Conservation (phyloP, 2,888 invertebrate species). For the Andrena haemorrhoa region DNA sequence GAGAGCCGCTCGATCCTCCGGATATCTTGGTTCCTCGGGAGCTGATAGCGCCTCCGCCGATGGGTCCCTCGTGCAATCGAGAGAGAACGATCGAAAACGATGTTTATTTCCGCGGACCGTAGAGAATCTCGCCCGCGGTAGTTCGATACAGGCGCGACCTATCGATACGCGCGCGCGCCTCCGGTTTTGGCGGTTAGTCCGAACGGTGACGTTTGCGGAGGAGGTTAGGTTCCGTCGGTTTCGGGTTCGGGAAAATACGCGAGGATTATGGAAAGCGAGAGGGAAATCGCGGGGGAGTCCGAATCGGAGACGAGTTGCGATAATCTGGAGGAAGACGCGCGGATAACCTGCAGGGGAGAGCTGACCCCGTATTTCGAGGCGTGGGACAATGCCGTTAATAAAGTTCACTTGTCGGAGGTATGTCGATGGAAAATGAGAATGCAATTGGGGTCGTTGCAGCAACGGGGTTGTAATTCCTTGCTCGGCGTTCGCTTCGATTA, state of each 20-base stretch:
- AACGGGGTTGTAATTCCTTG: neutral
- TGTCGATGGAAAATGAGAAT: neutral
- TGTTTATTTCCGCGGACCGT: neutral
- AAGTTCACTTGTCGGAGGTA: constrained; percentile 56
- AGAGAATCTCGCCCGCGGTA: too few relatives aligned
- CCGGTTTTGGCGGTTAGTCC: constrained; percentile 54
- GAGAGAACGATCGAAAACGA: neutral
- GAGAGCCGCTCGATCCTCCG: neutral
- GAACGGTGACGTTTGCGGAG: constrained; percentile 9
- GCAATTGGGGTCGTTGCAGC: neutral
- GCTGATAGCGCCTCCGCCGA: neutral
- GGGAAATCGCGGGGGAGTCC: neutral
- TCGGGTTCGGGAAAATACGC: neutral
- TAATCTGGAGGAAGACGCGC: neutral
- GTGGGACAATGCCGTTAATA: constrained; percentile 56
- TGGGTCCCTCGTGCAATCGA: neutral
- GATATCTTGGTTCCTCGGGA: neutral
- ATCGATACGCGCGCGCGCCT: constrained; percentile 42
- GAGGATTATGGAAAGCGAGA: constrained; percentile 12
- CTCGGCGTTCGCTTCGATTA: neutral
- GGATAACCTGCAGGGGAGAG: constrained; percentile 30
- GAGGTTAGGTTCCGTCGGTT: constrained; percentile 27
- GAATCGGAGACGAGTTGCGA: neutral
- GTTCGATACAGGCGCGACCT: constrained; percentile 28
- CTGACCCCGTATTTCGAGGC: constrained; percentile 50